Percentiles rank a stretch among this genome's conserved stretches.
These are phyloP conservation scores for Ailuropoda melanoleuca DNA, from an alignment of 2,113 vertebrate genomes.

Conservation along the genomic window DNA sequence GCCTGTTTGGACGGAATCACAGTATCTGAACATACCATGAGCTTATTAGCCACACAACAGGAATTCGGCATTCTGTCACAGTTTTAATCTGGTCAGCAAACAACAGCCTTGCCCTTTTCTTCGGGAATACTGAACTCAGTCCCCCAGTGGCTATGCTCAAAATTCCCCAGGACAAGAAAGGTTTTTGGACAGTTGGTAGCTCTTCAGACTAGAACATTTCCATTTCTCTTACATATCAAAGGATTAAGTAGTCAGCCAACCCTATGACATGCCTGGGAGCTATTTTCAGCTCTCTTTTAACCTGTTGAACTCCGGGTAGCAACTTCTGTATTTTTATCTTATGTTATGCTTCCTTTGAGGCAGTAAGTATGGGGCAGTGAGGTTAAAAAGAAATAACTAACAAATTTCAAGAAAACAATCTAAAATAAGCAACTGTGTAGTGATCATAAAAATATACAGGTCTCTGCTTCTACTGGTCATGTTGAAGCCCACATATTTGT, in stretches of 20 bases:
- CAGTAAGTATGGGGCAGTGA: constrained; percentile 11
- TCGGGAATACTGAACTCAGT: not conserved
- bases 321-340: constrained; percentile 67
- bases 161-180: not conserved
- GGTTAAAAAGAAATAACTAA: constrained; percentile 54
- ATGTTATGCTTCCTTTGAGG: constrained; percentile 50
- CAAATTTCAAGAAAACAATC: constrained; percentile 60
- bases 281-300: constrained; percentile 63
- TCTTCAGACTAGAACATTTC: not conserved
- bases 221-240: constrained; percentile 36
- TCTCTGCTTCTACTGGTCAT: not conserved
- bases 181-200: not conserved
- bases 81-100: not conserved
- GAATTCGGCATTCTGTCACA: not conserved
- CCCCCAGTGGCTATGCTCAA: not conserved
- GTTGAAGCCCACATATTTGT: constrained; percentile 36
- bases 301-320: constrained; percentile 59
- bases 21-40: not conserved
- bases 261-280: constrained; percentile 55
- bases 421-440: constrained; percentile 56
- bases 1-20: not conserved
- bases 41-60: not conserved
- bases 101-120: not conserved
- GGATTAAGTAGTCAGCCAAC: constrained; percentile 56
- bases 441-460: constrained; percentile 58